Conservation (phyloP, 2,797 vertebrate genomes). For the Arrhamphus sclerolepis region DNA sequence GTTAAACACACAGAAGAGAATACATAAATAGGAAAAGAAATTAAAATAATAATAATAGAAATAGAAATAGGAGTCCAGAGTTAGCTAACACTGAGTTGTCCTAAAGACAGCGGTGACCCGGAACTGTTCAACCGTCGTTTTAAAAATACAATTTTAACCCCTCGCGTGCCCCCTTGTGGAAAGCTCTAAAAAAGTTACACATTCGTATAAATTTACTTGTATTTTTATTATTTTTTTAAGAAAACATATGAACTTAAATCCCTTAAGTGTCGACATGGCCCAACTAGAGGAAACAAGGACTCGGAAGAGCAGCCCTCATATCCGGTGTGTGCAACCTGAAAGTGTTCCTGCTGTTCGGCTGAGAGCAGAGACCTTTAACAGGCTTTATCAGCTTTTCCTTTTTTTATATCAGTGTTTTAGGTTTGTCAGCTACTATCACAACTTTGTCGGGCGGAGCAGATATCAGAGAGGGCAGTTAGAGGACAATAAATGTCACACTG, state of each 20-base stretch:
- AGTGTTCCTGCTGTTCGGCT: neutral
- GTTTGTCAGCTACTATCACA: neutral
- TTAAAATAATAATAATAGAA: too few species aligned
- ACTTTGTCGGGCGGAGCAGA: neutral
- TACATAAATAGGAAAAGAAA: neutral
- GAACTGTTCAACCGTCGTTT: constrained; percentile 28
- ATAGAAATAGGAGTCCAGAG: too few species aligned
- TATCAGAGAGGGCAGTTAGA: neutral
- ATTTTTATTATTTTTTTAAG: too few species aligned
- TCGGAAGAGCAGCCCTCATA: neutral
- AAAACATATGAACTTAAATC: too few species aligned
- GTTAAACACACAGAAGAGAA: neutral
- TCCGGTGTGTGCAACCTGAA: constrained; percentile 3
- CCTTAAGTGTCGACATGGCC: too few species aligned
- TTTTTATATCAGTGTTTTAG: too few species aligned
- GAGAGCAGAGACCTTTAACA: neutral
- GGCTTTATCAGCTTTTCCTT: too few species aligned
- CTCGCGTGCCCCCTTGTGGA: too few species aligned
- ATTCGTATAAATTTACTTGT: too few species aligned
- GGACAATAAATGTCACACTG: neutral
- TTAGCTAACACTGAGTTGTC: neutral
- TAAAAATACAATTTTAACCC: neutral
- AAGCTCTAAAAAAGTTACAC: too few species aligned
- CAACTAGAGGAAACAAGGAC: too few species aligned
- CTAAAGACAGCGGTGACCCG: constrained; percentile 33